Evolutionary conservation across 2,888 invertebrate species (phyloP), one percentile per base, ranked within the genome.

Genomic region (Ichneumon xanthorius): DNA sequence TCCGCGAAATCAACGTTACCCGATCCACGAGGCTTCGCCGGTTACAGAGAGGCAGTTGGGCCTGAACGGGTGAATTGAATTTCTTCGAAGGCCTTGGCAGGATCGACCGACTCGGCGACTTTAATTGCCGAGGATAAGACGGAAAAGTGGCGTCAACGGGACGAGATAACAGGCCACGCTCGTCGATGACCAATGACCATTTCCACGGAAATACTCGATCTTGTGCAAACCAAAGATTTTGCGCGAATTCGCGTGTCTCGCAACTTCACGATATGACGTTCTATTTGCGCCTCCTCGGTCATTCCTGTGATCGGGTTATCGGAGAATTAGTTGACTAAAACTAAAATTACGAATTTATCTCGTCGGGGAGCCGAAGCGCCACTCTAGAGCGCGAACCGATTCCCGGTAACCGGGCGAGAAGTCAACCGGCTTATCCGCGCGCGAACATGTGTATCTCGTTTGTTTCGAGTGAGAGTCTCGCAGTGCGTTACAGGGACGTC

Each of bases 381-480:
- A 33, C 33, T 58, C 3, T 11, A 5, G 48, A 26, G 50, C 19
- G 48, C 58, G 73, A 68, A 67, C 40, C 11, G 72, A 79, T 83
- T 83, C 75, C 63, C 22, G 63, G 73, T 75, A 75, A 30, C 22
- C 19, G 26, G 61, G 53, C 19, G 14, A 9, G 45, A 40, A 45
- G 71, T 70, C 33, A 40, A 48, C 72, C 58, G n/a, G 30, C 61
- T 50, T 70, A 55, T 22, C 11, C 58, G 73, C 58, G 48, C 61
- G 50, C 33, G 26, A 70, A 83, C 83, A 83, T 83, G 75, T 83
- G 83, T 75, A 79, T 70, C 83, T 83, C 83, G 79, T 83, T 83
- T 79, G 53, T 53, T 83, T 73, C 61, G 78, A 73, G 19, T 16
- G 67, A 82, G 73, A 73, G 22, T 82, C 67, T 55, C 70, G 50